A percentile compares a stretch with the other conserved stretches of the same genome.
phyloP scores from a whole-genome alignment of 2,113 vertebrate species.

The Phrynocephalus versicolor region DNA sequence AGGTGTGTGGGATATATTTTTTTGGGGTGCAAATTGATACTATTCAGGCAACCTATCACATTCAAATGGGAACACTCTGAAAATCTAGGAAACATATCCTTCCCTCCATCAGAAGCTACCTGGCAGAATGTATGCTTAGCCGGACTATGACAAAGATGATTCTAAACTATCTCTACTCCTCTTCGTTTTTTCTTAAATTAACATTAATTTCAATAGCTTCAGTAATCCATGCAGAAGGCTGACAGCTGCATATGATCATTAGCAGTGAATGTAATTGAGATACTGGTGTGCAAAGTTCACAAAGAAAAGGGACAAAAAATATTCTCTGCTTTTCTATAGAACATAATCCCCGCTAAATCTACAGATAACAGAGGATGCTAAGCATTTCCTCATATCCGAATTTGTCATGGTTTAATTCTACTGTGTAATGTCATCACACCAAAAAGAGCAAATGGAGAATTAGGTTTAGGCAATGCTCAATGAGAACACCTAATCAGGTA shows the following conservation, averaged over 20 bases:
- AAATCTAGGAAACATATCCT: no score
- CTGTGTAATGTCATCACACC: background rate
- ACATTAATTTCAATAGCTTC: slow-evolving; percentile 2
- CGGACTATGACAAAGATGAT: no score
- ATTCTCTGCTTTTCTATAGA: slow-evolving; percentile 34
- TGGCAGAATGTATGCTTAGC: no score
- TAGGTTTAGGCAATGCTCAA: background rate
- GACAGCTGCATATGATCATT: slow-evolving; percentile 20
- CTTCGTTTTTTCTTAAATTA: slow-evolving; percentile 17
- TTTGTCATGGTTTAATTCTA: slow-evolving; percentile 18
- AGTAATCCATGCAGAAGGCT: slow-evolving; percentile 51
- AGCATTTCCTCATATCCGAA: slow-evolving; percentile 9
- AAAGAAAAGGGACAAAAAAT: slow-evolving; percentile 24
- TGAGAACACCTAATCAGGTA: background rate
- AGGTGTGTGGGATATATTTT: no score
- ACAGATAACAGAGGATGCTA: background rate
- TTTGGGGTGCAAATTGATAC: no score
- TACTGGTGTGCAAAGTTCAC: slow-evolving; percentile 20
- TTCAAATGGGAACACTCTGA: no score
- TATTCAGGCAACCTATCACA: no score
- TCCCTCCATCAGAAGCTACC: no score
- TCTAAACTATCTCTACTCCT: no score
- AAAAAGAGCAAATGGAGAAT: background rate
- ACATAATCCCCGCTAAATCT: slow-evolving; percentile 30
- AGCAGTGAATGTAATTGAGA: slow-evolving; percentile 48